phyloP scores from a whole-genome alignment of 2,797 vertebrate genomes.

The Intellagama lesueurii region DNA sequence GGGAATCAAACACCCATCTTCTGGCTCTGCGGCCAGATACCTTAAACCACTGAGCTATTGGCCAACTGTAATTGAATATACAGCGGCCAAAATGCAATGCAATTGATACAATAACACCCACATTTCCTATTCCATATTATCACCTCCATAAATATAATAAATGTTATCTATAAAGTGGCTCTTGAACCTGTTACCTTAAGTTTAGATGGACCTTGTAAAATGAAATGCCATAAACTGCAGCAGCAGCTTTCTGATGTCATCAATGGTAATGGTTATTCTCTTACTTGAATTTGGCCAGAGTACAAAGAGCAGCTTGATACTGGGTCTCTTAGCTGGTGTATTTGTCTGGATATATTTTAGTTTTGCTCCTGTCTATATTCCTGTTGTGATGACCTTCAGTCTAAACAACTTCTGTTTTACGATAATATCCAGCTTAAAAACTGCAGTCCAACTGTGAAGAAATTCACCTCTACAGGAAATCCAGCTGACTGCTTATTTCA shows the following conservation, averaged over 20 bases:
- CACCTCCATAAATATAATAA: neutral
- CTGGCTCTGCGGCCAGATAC: too few species aligned
- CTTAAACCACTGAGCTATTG: too few species aligned
- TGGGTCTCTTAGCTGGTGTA: neutral
- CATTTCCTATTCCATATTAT: neutral
- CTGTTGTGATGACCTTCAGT: neutral
- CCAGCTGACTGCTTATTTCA: neutral
- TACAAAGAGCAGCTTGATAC: neutral
- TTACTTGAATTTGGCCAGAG: neutral
- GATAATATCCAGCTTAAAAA: constrained; percentile 14
- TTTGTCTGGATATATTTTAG: neutral
- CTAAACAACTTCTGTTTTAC: constrained; percentile 5
- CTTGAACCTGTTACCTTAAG: neutral
- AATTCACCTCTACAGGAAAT: constrained; percentile 12
- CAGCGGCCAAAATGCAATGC: neutral
- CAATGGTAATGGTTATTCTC: neutral
- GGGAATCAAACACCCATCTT: too few species aligned
- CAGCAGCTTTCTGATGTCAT: neutral
- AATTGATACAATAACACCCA: neutral
- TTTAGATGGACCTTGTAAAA: neutral
- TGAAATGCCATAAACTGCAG: neutral
- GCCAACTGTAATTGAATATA: neutral
- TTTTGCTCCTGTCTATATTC: neutral
- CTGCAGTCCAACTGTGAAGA: neutral
- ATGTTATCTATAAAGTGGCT: neutral